Percentiles rank a stretch among this genome's conserved stretches.
Evolutionary conservation across 2,797 vertebrate species (phyloP).

Genomic region (Phrynocephalus guinanensis): DNA sequence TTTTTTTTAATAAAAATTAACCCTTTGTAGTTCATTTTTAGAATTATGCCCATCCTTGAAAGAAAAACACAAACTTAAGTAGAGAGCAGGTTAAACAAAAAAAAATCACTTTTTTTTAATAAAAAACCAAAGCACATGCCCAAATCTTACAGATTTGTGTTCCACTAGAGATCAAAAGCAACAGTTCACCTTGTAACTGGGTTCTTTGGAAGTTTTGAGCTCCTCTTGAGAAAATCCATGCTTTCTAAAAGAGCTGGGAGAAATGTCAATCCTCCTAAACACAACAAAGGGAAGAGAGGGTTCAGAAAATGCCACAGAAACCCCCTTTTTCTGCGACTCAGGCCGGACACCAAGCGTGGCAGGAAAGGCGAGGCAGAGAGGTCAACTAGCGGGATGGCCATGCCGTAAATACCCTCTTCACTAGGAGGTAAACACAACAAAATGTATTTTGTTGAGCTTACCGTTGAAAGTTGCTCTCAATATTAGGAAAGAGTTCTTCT

Average conservation of each 20-base stretch:
- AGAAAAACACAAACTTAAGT: constrained; percentile 95
- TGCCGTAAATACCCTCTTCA: neutral
- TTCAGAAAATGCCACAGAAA: neutral
- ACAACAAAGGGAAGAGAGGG: constrained; percentile 37
- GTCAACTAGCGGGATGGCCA: neutral
- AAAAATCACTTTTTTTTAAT: constrained; percentile 39
- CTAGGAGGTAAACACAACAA: too few relatives aligned
- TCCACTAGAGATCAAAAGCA: constrained; percentile 81
- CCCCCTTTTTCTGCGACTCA: neutral
- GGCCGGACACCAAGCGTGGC: too few relatives aligned
- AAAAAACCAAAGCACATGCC: constrained; percentile 83
- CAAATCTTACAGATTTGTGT: constrained; percentile 86
- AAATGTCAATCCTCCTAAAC: constrained; percentile 98
- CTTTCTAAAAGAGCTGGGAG: constrained; percentile 99
- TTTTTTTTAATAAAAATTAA: constrained; percentile 92
- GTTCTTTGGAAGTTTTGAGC: constrained; percentile 92
- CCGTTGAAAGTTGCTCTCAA: too few relatives aligned
- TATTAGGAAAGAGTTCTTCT: too few relatives aligned
- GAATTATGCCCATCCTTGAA: constrained; percentile 94
- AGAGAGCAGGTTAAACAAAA: constrained; percentile 92
- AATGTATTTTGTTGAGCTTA: neutral
- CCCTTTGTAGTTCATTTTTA: constrained; percentile 95
- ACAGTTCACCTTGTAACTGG: constrained; percentile 96
- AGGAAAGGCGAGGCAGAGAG: too few relatives aligned
- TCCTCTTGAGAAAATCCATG: constrained; percentile 97